Evolutionary conservation across 2,888 invertebrate species (phyloP).

Genomic region (Chymomyza fuscimana): DNA sequence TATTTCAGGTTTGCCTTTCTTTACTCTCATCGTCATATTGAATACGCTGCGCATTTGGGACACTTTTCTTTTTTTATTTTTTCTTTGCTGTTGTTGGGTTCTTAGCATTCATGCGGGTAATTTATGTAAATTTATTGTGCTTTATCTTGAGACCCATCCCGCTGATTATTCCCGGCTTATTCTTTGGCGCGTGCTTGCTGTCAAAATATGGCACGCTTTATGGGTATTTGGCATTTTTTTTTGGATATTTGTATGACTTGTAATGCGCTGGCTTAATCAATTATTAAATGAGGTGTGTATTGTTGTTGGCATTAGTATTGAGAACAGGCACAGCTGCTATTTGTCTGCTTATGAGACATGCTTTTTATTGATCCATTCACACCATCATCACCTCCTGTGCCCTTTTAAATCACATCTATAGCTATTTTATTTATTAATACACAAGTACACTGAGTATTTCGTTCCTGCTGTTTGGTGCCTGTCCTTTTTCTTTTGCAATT

Average conservation of each 20-base stretch:
- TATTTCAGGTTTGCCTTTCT: slow-evolving; percentile 61
- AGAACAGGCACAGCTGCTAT: neutral
- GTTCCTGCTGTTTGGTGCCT: slow-evolving; percentile 3
- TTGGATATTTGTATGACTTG: slow-evolving; percentile 13
- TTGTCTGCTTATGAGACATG: neutral
- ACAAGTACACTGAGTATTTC: slow-evolving; percentile 5
- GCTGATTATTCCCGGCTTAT: slow-evolving; percentile 8
- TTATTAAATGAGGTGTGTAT: slow-evolving; percentile 51
- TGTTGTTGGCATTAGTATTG: neutral
- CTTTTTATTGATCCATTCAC: neutral
- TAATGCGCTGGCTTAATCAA: slow-evolving; percentile 51
- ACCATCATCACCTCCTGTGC: neutral
- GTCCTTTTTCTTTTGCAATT: slow-evolving; percentile 39
- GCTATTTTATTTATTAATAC: slow-evolving; percentile 8
- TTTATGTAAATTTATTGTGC: slow-evolving; percentile 73
- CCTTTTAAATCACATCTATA: neutral
- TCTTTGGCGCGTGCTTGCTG: slow-evolving; percentile 64
- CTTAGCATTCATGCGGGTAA: slow-evolving; percentile 71
- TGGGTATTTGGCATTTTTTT: neutral
- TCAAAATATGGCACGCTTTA: slow-evolving; percentile 52
- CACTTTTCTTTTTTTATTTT: slow-evolving; percentile 37
- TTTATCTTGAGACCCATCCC: slow-evolving; percentile 44
- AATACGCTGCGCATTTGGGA: slow-evolving; percentile 66
- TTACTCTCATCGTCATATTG: slow-evolving; percentile 42
- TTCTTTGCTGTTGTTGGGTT: slow-evolving; percentile 25